These are phyloP conservation scores for Aphaenogaster rudis DNA, from an alignment of 1,140 invertebrate genomes.

Conservation along the genomic window DNA sequence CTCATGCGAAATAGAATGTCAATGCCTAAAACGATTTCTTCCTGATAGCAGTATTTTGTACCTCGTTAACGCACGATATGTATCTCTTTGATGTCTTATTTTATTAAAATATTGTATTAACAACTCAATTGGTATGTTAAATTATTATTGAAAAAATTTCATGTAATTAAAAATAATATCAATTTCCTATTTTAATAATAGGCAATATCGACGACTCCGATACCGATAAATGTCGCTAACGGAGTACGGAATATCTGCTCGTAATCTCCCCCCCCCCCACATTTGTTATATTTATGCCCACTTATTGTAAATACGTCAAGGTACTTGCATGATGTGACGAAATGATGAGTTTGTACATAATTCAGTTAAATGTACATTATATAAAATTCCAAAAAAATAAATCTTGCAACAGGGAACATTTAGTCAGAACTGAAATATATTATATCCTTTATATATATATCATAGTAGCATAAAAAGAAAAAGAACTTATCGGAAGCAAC, in stretches of 20 bases:
- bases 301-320: constrained; percentile 14
- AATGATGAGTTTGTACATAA: constrained; percentile 37
- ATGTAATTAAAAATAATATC: background rate
- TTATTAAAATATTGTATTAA: background rate
- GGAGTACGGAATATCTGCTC: background rate
- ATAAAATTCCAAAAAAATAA: constrained; percentile 16
- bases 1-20: constrained; percentile 67
- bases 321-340: background rate
- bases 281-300: background rate
- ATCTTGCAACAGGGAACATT: constrained; percentile 11
- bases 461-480: constrained; percentile 8
- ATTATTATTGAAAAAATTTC: background rate
- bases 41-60: constrained; percentile 11
- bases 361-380: constrained; percentile 9
- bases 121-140: background rate
- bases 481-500: background rate
- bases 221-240: background rate
- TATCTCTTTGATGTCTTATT: constrained; percentile 6
- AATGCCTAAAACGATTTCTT: background rate
- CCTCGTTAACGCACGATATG: background rate
- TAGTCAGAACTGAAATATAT: constrained; percentile 25
- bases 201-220: background rate
- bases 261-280: background rate
- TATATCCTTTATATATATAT: constrained; percentile 1
- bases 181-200: background rate